Conservation (phyloP, 2,888 invertebrate species). For the Xestia ashworthii region DNA sequence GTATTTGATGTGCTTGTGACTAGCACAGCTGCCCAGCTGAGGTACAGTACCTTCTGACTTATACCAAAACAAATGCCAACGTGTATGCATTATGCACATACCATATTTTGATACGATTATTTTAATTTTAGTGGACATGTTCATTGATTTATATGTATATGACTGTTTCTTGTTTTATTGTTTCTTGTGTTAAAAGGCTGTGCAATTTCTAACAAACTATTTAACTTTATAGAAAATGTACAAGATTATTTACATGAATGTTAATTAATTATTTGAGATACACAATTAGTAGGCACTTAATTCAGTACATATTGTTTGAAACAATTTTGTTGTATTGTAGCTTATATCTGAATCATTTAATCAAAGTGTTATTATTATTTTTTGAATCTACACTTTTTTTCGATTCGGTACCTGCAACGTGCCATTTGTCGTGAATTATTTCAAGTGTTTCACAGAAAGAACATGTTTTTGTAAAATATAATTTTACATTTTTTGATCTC, state of each 20-base stretch:
- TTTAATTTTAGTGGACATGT: constrained; percentile 6
- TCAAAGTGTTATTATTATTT: constrained; percentile 51
- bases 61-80: constrained; percentile 39
- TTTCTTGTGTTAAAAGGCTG: constrained; percentile 69
- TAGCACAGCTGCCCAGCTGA: constrained; percentile 7
- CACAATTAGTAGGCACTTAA: constrained; percentile 46
- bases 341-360: constrained; percentile 47
- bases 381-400: constrained; percentile 42
- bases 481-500: constrained; percentile 60
- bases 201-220: constrained; percentile 65
- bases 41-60: constrained; percentile 23
- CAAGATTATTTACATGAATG: constrained; percentile 39
- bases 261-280: constrained; percentile 46
- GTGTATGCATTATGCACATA: background rate
- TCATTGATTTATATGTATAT: constrained; percentile 41
- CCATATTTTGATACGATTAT: constrained; percentile 14
- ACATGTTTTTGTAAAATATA: constrained; percentile 53
- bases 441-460: constrained; percentile 43
- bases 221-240: constrained; percentile 57
- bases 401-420: constrained; percentile 54
- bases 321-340: constrained; percentile 50
- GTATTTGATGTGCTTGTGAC: constrained; percentile 20
- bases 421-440: constrained; percentile 57
- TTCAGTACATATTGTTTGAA: constrained; percentile 58
- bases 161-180: constrained; percentile 35